Evolutionary conservation across 2,888 invertebrate species (phyloP), one percentile per base, ranked within the genome.

Genomic region (Phyllotreta cruciferae): DNA sequence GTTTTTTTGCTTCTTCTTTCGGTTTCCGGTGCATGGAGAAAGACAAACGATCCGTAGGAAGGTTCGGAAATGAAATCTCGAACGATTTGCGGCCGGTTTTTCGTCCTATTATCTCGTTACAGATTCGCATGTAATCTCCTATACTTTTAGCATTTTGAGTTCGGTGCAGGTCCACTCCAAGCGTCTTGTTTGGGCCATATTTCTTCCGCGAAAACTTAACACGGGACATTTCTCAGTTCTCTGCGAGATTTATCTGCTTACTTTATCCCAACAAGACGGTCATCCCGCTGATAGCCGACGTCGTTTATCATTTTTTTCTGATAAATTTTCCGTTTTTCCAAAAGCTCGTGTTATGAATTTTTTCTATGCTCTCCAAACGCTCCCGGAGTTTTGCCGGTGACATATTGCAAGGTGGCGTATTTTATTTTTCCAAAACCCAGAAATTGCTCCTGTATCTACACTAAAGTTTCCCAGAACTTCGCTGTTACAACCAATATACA

Each of bases 191-290:
- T 56, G 50, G 36, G 56, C 41, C 44, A 60, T 57, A 61, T 61
- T 56, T 64, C 56, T 61, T 53, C 54, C 60, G 39, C 49, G 53
- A 41, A 61, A 64, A 61, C 60, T 61, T 61, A 61, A 64, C 60
- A 49, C 53, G 42, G 57, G 52, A 53, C 61, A 61, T 61, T 61
- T 64, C 53, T 64, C 61, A 53, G 45, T 61, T 53, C 54, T 47
- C 34, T 38, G 14, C 37, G 36, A 57, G 64, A 64, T 64, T 64
- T 64, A 64, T 64, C 45, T 54, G 53, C 53, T 61, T 54, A 61
- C 57, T 64, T 61, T 57, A 61, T 64, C 61, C 61, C 64, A 45
- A 62, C 60, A 60, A 57, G 54, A 56, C 57, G 64, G 64, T 64
- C 64, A 64, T 61, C 64, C 54, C 47, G 47, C 47, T 61, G 53